Evolutionary conservation across 2,797 vertebrate species (phyloP).

Genomic region (Helostoma temminkii): DNA sequence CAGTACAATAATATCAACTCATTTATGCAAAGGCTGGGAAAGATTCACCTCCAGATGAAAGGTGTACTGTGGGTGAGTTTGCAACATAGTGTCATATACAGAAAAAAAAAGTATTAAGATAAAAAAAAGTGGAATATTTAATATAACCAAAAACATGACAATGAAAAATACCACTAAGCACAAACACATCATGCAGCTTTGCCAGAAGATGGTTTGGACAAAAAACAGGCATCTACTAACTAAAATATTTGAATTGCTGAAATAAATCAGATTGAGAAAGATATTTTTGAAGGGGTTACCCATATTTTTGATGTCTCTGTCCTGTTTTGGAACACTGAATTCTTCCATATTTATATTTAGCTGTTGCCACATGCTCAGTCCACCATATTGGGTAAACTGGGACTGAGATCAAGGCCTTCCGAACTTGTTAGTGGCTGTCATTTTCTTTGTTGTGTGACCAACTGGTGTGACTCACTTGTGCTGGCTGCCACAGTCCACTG

Average conservation of each 20-base stretch:
- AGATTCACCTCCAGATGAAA: not conserved
- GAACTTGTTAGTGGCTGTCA: constrained; percentile 9
- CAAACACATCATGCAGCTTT: too few relatives aligned
- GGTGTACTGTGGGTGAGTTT: not conserved
- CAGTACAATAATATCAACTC: not conserved
- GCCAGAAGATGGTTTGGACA: too few relatives aligned
- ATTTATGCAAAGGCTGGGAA: not conserved
- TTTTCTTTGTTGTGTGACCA: constrained; percentile 30
- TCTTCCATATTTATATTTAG: constrained; percentile 10
- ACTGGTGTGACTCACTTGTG: constrained; percentile 26
- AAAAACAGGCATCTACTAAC: too few relatives aligned
- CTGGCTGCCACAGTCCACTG: constrained; percentile 15
- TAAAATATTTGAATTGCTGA: not conserved
- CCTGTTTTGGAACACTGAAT: not conserved
- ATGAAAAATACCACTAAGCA: too few relatives aligned
- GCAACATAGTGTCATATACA: too few relatives aligned
- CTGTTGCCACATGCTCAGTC: constrained; percentile 14
- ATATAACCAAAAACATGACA: too few relatives aligned
- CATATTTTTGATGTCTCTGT: not conserved
- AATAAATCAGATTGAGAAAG: not conserved
- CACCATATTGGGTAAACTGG: constrained; percentile 11
- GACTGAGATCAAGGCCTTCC: constrained; percentile 18
- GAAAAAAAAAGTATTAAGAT: too few relatives aligned
- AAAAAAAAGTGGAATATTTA: too few relatives aligned
- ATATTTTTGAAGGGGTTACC: not conserved